phyloP scores from a whole-genome alignment of 2,888 invertebrate genomes.

The Luperina nickerlii region DNA sequence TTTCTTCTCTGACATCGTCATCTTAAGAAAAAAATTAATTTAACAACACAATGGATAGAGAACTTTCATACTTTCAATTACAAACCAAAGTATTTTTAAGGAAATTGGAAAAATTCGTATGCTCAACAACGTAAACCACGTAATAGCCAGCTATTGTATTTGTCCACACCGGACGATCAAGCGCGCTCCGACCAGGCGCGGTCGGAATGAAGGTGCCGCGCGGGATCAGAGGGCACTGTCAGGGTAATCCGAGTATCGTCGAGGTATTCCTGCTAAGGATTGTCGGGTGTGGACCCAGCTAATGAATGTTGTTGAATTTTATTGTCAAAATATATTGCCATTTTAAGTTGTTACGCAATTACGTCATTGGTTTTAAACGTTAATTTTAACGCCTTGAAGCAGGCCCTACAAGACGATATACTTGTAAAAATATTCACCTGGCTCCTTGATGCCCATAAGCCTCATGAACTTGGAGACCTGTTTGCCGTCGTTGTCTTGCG shows the following conservation, averaged over 20 bases:
- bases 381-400: not conserved
- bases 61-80: not conserved
- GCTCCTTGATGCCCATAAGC: constrained; percentile 97
- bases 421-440: constrained; percentile 70
- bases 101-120: no score
- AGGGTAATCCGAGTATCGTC: no score
- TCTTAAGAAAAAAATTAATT: not conserved
- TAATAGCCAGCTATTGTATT: no score
- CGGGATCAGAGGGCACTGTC: no score
- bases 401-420: not conserved
- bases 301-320: not conserved
- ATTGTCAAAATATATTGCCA: not conserved
- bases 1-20: not conserved
- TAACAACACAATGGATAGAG: not conserved
- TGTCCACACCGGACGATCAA: no score
- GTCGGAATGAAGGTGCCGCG: no score
- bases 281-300: no score
- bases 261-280: no score
- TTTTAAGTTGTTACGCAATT: not conserved
- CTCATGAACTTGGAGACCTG: constrained; percentile 98
- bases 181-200: no score
- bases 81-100: not conserved
- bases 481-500: constrained; percentile 97
- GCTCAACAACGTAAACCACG: no score
- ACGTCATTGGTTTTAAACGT: not conserved